phyloP scores from a whole-genome alignment of 2,113 vertebrate species.

The Ailuropoda melanoleuca region DNA sequence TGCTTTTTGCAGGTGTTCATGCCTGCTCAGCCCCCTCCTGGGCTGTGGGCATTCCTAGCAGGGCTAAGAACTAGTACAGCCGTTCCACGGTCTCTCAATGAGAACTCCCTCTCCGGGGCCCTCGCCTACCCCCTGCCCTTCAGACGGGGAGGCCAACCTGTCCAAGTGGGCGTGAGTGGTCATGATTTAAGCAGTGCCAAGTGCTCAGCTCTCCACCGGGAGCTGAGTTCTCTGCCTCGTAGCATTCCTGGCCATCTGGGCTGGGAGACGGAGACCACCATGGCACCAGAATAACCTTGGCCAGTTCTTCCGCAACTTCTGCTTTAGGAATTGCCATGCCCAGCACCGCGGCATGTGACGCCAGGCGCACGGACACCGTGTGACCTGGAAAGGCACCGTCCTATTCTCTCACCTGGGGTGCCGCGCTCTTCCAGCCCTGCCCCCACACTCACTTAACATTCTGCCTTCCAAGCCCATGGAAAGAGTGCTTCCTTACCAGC shows the following conservation, averaged over 20 bases:
- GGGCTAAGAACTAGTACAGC: background rate
- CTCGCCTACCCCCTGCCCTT: conserved; percentile 51
- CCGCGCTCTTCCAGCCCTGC: background rate
- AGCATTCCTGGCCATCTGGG: conserved; percentile 77
- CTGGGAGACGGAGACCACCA: conserved; percentile 69
- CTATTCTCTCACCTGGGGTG: background rate
- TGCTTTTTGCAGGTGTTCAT: background rate
- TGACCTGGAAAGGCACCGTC: background rate
- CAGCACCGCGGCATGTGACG: background rate
- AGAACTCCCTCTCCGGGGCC: conserved; percentile 45
- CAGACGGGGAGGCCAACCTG: conserved; percentile 51
- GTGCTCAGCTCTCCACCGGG: conserved; percentile 26
- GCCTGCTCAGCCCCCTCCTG: background rate
- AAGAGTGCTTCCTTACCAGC: background rate
- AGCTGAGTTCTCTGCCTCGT: conserved; percentile 59
- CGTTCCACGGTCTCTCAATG: conserved; percentile 10
- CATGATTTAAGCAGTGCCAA: conserved; percentile 67
- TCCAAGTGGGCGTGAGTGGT: conserved; percentile 57
- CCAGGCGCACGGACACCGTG: rapidly evolving
- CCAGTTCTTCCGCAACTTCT: conserved; percentile 62
- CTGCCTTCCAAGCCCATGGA: background rate
- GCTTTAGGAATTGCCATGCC: conserved; percentile 53
- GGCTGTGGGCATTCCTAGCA: background rate
- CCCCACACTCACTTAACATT: background rate
- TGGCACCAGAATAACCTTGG: conserved; percentile 74